A percentile compares a stretch with the other conserved stretches of the same genome.
These are phyloP conservation scores for Nephrotoma flavescens DNA, from an alignment of 2,888 invertebrate species.

Conservation along the genomic window DNA sequence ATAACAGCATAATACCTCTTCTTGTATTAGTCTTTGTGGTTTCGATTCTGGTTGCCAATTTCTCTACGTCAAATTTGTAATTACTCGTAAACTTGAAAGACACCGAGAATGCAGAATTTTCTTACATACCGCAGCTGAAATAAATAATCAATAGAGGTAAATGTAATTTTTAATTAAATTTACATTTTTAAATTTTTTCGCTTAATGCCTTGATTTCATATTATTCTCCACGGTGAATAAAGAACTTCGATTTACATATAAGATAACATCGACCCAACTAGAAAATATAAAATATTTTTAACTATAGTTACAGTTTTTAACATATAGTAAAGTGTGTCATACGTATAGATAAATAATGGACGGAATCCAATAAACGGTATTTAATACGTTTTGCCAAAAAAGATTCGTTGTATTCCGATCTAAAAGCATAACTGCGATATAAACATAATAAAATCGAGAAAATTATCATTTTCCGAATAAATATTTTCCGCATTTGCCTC, in stretches of 20 bases:
- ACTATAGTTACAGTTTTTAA: background rate
- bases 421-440: background rate
- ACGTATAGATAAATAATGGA: background rate
- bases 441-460: background rate
- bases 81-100: background rate
- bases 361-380: background rate
- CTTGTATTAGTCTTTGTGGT: background rate
- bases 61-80: background rate
- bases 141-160: background rate
- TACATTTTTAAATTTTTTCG: too few species aligned
- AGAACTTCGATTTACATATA: background rate
- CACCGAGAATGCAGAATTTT: background rate
- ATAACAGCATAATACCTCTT: background rate
- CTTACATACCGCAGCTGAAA: background rate
- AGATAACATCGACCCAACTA: background rate
- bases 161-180: background rate
- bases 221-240: background rate
- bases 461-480: background rate
- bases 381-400: background rate
- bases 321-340: background rate
- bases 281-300: background rate
- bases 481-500: background rate
- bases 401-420: background rate
- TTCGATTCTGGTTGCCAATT: background rate
- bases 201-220: background rate